Evolutionary conservation across 2,113 vertebrate genomes (phyloP).

Genomic region (Crotalus viridis): DNA sequence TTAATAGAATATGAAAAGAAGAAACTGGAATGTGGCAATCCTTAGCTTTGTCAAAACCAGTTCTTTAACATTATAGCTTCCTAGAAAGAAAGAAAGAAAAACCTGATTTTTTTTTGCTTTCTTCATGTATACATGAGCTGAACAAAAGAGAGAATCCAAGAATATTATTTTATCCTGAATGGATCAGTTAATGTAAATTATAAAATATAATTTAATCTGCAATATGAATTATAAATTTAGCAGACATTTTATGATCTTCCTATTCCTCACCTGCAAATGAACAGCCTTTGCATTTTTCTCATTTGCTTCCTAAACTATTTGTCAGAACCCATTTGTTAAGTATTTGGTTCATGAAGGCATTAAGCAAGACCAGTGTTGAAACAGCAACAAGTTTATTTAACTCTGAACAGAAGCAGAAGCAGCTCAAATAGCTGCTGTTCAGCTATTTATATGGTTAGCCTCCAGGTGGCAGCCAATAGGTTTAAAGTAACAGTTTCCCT

Average conservation of each 20-base stretch:
- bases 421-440: too few species aligned
- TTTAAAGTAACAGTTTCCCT: too few species aligned
- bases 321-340: too few species aligned
- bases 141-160: not conserved
- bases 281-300: not conserved
- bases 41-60: not conserved
- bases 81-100: not conserved
- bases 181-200: not conserved
- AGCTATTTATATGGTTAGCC: too few species aligned
- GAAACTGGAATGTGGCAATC: not conserved
- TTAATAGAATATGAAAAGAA: not conserved
- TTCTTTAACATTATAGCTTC: not conserved
- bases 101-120: not conserved
- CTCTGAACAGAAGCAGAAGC: too few species aligned
- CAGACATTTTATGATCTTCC: not conserved
- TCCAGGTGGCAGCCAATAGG: too few species aligned
- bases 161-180: not conserved
- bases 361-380: too few species aligned
- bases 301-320: not conserved
- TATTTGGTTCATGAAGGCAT: too few species aligned
- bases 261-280: not conserved
- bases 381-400: too few species aligned
- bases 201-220: not conserved
- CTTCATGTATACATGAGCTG: not conserved
- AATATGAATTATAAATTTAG: not conserved